Percentiles rank a stretch among this genome's conserved stretches.
Conservation (phyloP, 1,140 invertebrate species). For the Drosophila novamexicana region DNA sequence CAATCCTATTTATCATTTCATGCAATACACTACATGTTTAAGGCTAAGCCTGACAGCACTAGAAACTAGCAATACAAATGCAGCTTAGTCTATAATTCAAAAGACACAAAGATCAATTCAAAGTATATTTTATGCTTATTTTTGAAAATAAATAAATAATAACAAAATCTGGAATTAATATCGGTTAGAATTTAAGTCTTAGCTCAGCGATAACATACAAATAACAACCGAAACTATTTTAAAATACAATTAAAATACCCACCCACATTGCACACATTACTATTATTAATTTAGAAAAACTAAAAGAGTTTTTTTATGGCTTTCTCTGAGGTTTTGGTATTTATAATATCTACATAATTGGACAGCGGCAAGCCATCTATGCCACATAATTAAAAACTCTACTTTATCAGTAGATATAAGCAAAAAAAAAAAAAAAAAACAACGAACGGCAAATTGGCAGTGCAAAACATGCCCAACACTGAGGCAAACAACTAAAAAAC, state of each 20-base stretch:
- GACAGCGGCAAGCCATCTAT: conserved; percentile 43
- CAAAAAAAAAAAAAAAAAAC: conserved; percentile 19
- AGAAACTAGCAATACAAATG: no score
- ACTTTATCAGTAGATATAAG: conserved; percentile 69
- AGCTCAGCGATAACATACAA: not conserved
- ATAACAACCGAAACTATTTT: not conserved
- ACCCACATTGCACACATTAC: conserved; percentile 3
- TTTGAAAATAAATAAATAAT: no score
- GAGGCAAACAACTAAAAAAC: conserved; percentile 65
- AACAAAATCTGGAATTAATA: no score
- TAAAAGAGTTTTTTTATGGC: conserved; percentile 28
- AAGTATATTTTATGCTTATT: no score
- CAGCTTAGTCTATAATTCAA: no score
- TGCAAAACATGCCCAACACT: conserved; percentile 46
- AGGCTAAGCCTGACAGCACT: not conserved
- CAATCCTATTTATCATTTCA: conserved; percentile 6
- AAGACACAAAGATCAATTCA: no score
- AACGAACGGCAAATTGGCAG: conserved; percentile 23
- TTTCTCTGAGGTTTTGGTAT: conserved; percentile 24
- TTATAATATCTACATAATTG: conserved; percentile 40
- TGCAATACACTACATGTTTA: not conserved
- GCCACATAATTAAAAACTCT: conserved; percentile 73
- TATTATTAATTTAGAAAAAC: conserved; percentile 15
- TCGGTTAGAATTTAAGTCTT: no score
- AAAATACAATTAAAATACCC: not conserved